Evolutionary conservation across 64 coral and sea anemone species (phyloP).

Genomic region (Stichodactyla mertensii): DNA sequence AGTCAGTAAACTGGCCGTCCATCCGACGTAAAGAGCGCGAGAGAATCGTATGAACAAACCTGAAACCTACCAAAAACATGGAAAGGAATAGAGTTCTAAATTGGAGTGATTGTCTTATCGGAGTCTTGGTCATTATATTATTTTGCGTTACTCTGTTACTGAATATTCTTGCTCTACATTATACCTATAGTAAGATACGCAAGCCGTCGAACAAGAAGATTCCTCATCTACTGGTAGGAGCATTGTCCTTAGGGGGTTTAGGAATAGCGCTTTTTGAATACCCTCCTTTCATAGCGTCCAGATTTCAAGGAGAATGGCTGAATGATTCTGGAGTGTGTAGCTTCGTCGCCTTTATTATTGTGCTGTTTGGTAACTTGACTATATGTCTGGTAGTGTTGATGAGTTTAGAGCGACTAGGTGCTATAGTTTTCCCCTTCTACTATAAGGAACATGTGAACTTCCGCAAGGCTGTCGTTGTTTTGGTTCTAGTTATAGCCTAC

Average conservation of each 20-base stretch:
- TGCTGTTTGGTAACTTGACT: slow-evolving; percentile 78
- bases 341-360: slow-evolving; percentile 73
- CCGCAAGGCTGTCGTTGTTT: slow-evolving; percentile 49
- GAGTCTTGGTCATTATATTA: slow-evolving; percentile 48
- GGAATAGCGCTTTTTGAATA: slow-evolving; percentile 73
- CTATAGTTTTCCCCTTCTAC: slow-evolving; percentile 82
- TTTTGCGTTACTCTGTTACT: slow-evolving; percentile 84
- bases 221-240: slow-evolving; percentile 81
- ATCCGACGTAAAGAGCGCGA: too few relatives aligned
- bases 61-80: neutral
- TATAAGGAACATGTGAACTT: slow-evolving; percentile 86
- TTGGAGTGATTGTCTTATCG: slow-evolving; percentile 67
- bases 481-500: slow-evolving; percentile 38
- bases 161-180: slow-evolving; percentile 72
- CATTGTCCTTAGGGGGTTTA: slow-evolving; percentile 67
- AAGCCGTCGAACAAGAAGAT: slow-evolving; percentile 94
- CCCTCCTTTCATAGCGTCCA: slow-evolving; percentile 72
- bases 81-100: neutral
- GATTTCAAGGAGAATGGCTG: slow-evolving; percentile 71
- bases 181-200: slow-evolving; percentile 79
- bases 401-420: slow-evolving; percentile 72
- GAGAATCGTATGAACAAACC: too few relatives aligned
- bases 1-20: too few relatives aligned
- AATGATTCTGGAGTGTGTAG: slow-evolving; percentile 48
- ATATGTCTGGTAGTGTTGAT: slow-evolving; percentile 87